Evolutionary conservation across 1,140 invertebrate genomes (phyloP).

Genomic region (Eciton burchellii): DNA sequence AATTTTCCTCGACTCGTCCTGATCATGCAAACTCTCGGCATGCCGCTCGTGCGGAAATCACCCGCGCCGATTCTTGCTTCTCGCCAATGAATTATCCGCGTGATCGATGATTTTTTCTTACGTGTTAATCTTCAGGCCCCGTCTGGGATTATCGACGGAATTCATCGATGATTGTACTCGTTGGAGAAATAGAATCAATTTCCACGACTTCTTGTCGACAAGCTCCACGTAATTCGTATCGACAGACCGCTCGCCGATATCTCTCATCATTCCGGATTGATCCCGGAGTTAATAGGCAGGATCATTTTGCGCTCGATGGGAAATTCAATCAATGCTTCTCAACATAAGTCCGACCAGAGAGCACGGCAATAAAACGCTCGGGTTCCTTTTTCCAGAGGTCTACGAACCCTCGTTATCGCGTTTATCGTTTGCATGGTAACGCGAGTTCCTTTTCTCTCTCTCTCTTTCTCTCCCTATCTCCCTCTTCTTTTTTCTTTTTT

Average conservation of each 20-base stretch:
- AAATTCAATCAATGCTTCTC: constrained; percentile 41
- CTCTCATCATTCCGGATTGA: constrained; percentile 61
- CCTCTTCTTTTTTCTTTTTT: too few relatives aligned
- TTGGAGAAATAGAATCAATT: constrained; percentile 66
- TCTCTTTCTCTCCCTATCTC: too few relatives aligned
- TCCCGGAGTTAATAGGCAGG: constrained; percentile 42
- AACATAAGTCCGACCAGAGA: neutral
- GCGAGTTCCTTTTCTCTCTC: neutral
- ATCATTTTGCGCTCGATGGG: constrained; percentile 45
- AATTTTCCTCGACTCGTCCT: constrained; percentile 23
- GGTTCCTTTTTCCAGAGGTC: neutral
- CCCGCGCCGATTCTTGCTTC: neutral
- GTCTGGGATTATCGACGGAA: constrained; percentile 1
- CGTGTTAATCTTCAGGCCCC: constrained; percentile 13
- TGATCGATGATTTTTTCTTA: neutral
- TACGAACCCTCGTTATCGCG: neutral
- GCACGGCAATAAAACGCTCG: neutral
- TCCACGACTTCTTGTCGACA: constrained; percentile 53
- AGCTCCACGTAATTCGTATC: constrained; percentile 17
- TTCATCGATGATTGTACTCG: constrained; percentile 48
- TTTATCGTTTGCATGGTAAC: neutral
- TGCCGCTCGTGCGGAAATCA: neutral
- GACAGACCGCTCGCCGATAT: constrained; percentile 49
- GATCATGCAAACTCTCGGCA: neutral
- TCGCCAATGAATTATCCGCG: neutral